These are phyloP conservation scores for Alligator sinensis DNA, from an alignment of 2,113 vertebrate genomes.

Conservation along the genomic window DNA sequence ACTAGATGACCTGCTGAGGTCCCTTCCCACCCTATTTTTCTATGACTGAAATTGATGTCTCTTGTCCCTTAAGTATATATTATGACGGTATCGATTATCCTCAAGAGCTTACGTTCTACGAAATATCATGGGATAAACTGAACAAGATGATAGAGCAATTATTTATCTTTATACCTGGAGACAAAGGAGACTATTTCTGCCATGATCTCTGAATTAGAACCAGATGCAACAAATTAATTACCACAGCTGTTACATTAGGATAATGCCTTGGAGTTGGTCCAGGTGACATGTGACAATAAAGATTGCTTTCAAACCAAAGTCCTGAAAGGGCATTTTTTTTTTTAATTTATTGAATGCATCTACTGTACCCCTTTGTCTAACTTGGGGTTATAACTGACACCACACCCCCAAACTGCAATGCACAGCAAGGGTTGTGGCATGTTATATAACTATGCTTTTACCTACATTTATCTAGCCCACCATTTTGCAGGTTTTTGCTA, in stretches of 20 bases:
- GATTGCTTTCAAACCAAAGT: not conserved
- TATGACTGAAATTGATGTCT: not conserved
- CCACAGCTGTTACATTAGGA: not conserved
- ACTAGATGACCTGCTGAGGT: no score
- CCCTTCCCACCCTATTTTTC: no score
- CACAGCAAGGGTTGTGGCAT: not conserved
- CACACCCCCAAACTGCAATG: not conserved
- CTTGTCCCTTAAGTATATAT: not conserved
- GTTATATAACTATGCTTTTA: not conserved
- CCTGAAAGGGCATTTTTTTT: not conserved
- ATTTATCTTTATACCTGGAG: not conserved
- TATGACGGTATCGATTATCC: not conserved
- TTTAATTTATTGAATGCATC: not conserved
- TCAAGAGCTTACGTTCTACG: not conserved
- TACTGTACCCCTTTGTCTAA: not conserved
- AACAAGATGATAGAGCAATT: not conserved
- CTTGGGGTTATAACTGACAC: rapidly evolving
- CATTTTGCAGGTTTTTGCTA: not conserved
- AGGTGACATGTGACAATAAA: not conserved
- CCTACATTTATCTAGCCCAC: not conserved
- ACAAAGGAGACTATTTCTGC: not conserved
- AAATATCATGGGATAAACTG: rapidly evolving
- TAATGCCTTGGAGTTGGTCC: not conserved
- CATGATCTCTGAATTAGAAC: not conserved
- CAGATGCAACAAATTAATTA: rapidly evolving